Evolutionary conservation across 2,113 vertebrate species (phyloP).

Genomic region (Oreocharis arfaki): DNA sequence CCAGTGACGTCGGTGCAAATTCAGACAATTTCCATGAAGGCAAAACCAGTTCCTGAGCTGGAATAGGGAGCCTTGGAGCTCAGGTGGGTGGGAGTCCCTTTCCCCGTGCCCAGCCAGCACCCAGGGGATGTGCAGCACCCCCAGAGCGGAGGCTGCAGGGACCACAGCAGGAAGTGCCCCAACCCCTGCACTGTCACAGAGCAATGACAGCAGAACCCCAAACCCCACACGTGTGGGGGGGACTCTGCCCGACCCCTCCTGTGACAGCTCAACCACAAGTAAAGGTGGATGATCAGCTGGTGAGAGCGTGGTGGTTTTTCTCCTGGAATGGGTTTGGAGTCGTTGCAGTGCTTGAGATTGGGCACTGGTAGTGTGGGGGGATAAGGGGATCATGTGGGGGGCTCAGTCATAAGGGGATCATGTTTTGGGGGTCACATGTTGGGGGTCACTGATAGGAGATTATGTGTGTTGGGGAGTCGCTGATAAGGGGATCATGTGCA

Average conservation of each 20-base stretch:
- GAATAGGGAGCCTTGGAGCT: background rate
- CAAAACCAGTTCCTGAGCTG: background rate
- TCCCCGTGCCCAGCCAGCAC: background rate
- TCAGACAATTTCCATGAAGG: background rate
- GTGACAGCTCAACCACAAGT: background rate
- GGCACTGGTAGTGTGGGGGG: accelerated
- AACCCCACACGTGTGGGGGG: background rate
- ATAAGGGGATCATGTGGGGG: background rate
- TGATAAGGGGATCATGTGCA: background rate
- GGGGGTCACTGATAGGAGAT: background rate
- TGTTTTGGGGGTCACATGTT: accelerated
- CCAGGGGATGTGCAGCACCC: background rate
- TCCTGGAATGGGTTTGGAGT: background rate
- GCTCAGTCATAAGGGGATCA: background rate
- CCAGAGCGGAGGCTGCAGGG: background rate
- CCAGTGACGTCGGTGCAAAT: background rate
- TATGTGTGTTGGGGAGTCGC: background rate
- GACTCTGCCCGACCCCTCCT: constrained; percentile 45
- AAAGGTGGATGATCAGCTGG: background rate
- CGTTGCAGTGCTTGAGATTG: accelerated
- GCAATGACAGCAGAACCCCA: constrained; percentile 63
- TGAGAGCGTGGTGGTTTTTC: background rate
- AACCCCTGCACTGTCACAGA: background rate
- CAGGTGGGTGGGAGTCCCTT: background rate
- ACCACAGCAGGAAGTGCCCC: accelerated